These are phyloP conservation scores for Lampropteryx suffumata DNA, from an alignment of 2,888 invertebrate species.

Conservation along the genomic window DNA sequence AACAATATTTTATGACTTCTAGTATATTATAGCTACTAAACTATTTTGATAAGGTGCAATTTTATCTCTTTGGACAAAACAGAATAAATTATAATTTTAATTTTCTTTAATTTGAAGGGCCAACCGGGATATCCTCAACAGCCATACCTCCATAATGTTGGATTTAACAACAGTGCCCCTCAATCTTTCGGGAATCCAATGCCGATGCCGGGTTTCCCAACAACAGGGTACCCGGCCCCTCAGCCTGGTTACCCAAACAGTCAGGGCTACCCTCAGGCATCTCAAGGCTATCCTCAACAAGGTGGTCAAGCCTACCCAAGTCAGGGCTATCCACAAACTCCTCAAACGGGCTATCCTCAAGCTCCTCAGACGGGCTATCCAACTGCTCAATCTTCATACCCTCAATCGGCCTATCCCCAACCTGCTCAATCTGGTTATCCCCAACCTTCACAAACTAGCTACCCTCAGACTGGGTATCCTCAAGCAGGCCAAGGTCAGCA, in stretches of 20 bases:
- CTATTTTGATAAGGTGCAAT: no score
- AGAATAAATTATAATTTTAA: constrained; percentile 29
- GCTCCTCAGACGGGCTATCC: constrained; percentile 45
- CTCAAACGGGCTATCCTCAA: constrained; percentile 41
- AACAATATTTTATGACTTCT: no score
- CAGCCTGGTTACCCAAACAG: constrained; percentile 59
- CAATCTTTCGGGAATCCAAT: constrained; percentile 77
- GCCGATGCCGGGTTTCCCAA: constrained; percentile 74
- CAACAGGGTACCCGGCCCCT: constrained; percentile 67
- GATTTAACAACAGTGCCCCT: constrained; percentile 74
- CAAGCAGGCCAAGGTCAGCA: constrained; percentile 38
- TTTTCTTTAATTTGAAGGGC: constrained; percentile 75
- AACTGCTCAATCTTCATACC: constrained; percentile 40
- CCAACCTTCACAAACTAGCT: constrained; percentile 38
- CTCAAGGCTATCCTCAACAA: constrained; percentile 48
- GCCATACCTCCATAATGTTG: constrained; percentile 74
- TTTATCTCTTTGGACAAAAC: constrained; percentile 30
- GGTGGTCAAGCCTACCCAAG: constrained; percentile 39
- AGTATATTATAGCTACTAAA: no score
- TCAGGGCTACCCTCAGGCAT: constrained; percentile 63
- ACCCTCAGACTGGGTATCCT: constrained; percentile 38
- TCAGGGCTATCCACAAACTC: constrained; percentile 34
- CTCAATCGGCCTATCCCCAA: constrained; percentile 41
- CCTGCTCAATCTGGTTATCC: constrained; percentile 31
- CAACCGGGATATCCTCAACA: constrained; percentile 79